These are phyloP conservation scores for Phrynocephalus forsythii DNA, from an alignment of 2,797 vertebrate species.

Conservation along the genomic window DNA sequence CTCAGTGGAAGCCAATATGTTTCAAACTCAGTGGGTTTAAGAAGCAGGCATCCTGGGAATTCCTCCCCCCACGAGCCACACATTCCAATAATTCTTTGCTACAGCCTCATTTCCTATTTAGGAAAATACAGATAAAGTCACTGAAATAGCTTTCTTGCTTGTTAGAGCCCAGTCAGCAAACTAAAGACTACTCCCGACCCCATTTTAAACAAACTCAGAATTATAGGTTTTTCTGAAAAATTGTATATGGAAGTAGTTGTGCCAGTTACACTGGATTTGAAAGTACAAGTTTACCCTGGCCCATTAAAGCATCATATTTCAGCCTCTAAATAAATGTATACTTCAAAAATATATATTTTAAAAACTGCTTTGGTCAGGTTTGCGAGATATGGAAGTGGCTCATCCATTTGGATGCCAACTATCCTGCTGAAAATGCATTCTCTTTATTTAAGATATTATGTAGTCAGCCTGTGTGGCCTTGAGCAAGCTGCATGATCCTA, in stretches of 20 bases:
- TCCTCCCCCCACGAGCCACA: background rate
- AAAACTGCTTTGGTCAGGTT: background rate
- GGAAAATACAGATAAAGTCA: conserved; percentile 26
- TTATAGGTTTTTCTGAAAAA: background rate
- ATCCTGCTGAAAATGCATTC: background rate
- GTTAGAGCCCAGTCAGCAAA: background rate
- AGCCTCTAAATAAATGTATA: background rate
- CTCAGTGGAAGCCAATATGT: background rate
- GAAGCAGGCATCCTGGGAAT: background rate
- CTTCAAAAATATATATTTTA: background rate
- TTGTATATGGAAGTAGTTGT: background rate
- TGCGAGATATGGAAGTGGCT: background rate
- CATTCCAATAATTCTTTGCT: conserved; percentile 15
- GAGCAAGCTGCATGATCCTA: no score
- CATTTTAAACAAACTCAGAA: background rate
- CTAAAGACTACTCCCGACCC: background rate
- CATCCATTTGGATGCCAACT: background rate
- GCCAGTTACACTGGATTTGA: background rate
- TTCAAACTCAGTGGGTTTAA: background rate
- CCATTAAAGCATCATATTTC: background rate
- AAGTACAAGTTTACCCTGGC: background rate
- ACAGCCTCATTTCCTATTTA: conserved; percentile 26
- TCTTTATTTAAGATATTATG: background rate
- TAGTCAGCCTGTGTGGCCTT: background rate
- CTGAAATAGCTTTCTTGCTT: conserved; percentile 19